Evolutionary conservation across 37 sponge, comb jelly and placozoan species (phyloP).

Genomic region (Dysidea cf. avara): DNA sequence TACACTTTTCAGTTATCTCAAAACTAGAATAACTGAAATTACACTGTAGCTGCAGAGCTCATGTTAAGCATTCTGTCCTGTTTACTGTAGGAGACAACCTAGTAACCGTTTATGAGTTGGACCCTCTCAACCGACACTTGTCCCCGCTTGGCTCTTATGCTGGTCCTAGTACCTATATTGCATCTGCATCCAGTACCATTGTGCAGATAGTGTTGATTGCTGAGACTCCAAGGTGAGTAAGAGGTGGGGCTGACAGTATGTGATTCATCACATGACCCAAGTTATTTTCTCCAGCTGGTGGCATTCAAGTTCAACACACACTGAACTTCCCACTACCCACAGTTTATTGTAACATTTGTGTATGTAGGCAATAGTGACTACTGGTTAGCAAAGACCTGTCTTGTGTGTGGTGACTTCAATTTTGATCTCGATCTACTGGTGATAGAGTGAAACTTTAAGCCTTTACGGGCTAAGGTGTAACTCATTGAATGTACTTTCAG

Average conservation of each 20-base stretch:
- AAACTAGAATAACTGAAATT: neutral
- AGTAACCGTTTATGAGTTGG: conserved; percentile 55
- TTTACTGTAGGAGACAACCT: conserved; percentile 47
- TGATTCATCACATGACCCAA: no score
- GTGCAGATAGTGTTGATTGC: conserved; percentile 89
- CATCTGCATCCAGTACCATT: conserved; percentile 46
- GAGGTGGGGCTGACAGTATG: neutral
- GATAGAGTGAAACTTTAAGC: no score
- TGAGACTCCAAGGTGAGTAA: conserved; percentile 58
- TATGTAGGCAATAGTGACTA: no score
- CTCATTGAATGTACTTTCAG: neutral
- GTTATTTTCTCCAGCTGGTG: no score
- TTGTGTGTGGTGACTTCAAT: no score
- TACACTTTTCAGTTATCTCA: neutral
- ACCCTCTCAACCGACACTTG: conserved; percentile 72
- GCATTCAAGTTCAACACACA: no score
- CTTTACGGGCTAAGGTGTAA: no score
- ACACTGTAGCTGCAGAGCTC: neutral
- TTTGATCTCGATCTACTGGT: no score
- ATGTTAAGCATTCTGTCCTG: neutral
- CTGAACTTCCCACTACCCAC: no score
- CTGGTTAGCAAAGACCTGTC: no score
- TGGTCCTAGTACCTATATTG: conserved; percentile 30
- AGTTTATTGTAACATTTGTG: no score
- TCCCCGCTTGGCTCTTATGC: conserved; percentile 15